phyloP scores from a whole-genome alignment of 2,797 vertebrate genomes.

The Mormyrus hasselquistii region DNA sequence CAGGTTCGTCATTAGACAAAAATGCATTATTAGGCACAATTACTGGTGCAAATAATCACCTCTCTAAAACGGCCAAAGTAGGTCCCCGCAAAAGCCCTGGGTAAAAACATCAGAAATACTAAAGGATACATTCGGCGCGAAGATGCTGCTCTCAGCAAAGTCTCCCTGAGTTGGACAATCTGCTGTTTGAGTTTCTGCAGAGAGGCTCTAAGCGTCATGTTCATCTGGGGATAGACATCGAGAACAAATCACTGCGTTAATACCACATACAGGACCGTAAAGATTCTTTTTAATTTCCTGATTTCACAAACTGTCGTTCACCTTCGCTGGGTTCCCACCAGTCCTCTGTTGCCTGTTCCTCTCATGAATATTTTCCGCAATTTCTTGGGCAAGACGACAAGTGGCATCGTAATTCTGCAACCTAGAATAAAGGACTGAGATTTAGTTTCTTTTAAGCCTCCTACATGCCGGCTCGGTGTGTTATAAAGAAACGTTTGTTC shows the following conservation, averaged over 20 bases:
- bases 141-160: conserved; percentile 73
- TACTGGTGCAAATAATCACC: not conserved
- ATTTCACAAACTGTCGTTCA: conserved; percentile 37
- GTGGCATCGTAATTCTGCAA: conserved; percentile 78
- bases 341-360: conserved; percentile 76
- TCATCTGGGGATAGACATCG: conserved; percentile 63
- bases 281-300: not conserved
- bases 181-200: conserved; percentile 84
- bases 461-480: not conserved
- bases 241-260: not conserved
- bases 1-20: not conserved
- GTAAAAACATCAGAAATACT: not conserved
- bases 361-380: conserved; percentile 87
- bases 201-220: conserved; percentile 74
- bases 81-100: not conserved
- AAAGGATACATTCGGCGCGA: conserved; percentile 81
- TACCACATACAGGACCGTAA: not conserved
- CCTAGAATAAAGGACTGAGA: conserved; percentile 52
- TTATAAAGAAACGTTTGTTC: not conserved
- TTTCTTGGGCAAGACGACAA: conserved; percentile 81
- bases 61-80: not conserved
- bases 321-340: conserved; percentile 83
- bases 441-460: not conserved
- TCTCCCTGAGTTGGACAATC: conserved; percentile 77
- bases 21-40: not conserved